Evolutionary conservation across 2,888 invertebrate species (phyloP), one percentile per base, ranked within the genome.

Genomic region (Stenichneumon culpator): DNA sequence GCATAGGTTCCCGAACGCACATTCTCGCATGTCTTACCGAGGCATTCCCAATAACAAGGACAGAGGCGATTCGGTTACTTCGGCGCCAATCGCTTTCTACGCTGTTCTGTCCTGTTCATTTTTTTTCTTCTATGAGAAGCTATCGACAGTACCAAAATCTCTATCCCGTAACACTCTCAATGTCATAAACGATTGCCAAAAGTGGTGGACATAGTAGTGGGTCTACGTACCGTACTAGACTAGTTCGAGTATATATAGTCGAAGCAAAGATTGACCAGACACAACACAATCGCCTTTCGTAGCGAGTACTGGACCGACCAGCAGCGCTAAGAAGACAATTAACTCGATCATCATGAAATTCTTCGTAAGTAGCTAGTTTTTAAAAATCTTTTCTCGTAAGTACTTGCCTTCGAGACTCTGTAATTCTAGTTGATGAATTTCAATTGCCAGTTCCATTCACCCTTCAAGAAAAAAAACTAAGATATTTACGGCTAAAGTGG

Each of bases 361-460:
- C 57, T 85, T 91, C 79, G 92, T 92, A 86, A 92, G 92, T 89
- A n/a, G n/a, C n/a, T n/a, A n/a, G n/a, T n/a, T n/a, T n/a, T n/a
- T n/a, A n/a, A n/a, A n/a, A n/a, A n/a, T n/a, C n/a, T 50, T 50
- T 50, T 50, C 3, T 39, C 11, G 9, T 39, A 6, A 32, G 32
- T 32, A 32, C 32, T 39, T 11, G 39, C 1, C 47, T n/a, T 50
- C 28, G 9, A 39, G 39, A 11, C 7, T 39, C 39, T 39, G 39
- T 39, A 39, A 39, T 39, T 39, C 11, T 11, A 11, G 5, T 39
- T 9, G 2, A 39, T 39, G 11, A 5, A 39, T 39, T 11, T 39
- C 11, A 9, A 39, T 39, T 11, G 1, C 39, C 39, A 39, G 39
- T 2, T 32, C 7, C 32, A 32, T 32, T 32, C 32, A 32, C 6